Conservation (phyloP, 2,113 vertebrate species). For the Zapornia atra region DNA sequence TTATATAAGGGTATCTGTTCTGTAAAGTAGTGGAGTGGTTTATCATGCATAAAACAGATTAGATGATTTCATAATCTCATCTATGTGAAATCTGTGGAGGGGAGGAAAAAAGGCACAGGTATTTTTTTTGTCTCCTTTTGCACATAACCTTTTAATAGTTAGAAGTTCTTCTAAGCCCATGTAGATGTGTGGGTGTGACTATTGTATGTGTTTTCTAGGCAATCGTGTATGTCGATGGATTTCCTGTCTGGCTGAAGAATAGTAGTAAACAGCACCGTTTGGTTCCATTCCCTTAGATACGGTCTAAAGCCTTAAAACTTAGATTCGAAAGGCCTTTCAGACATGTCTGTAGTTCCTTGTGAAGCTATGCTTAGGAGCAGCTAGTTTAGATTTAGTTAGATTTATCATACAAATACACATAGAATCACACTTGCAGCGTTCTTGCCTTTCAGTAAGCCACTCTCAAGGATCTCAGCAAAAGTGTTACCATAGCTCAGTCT, state of each 20-base stretch:
- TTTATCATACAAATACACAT: neutral
- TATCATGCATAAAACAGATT: slow-evolving; percentile 55
- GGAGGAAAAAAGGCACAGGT: neutral
- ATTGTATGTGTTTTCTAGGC: neutral
- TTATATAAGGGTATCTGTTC: slow-evolving; percentile 45
- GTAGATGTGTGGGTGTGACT: neutral
- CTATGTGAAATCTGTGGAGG: neutral
- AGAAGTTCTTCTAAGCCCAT: neutral
- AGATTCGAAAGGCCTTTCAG: neutral
- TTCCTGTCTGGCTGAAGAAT: neutral
- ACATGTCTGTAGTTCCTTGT: neutral
- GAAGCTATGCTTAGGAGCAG: neutral
- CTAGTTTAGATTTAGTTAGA: neutral
- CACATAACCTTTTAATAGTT: neutral
- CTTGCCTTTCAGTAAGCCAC: neutral
- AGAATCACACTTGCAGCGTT: neutral
- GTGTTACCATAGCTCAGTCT: fast-evolving
- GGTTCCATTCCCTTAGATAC: neutral
- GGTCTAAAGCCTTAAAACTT: neutral
- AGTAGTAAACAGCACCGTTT: neutral
- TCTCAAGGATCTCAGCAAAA: neutral
- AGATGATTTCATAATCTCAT: slow-evolving; percentile 47
- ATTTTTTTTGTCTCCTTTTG: neutral
- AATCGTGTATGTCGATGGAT: neutral
- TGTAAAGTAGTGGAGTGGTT: slow-evolving; percentile 15